Evolutionary conservation across 1,140 invertebrate species (phyloP).

Genomic region (Cyclargus thomasi): DNA sequence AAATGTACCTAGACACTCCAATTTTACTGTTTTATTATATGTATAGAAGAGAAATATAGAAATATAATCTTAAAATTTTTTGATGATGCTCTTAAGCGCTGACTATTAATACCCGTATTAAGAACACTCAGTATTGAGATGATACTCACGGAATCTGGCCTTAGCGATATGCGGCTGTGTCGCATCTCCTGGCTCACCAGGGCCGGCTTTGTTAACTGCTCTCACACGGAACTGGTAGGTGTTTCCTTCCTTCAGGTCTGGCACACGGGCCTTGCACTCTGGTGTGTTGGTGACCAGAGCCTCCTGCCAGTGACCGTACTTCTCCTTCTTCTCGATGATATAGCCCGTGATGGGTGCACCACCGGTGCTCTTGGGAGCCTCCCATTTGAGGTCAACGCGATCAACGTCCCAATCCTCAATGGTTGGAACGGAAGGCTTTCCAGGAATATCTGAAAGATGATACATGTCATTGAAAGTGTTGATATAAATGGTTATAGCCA

Average conservation of each 20-base stretch:
- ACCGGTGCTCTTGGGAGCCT: constrained; percentile 90
- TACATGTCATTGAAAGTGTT: neutral
- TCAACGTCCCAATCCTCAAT: constrained; percentile 96
- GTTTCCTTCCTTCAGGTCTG: constrained; percentile 92
- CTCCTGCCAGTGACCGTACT: constrained; percentile 93
- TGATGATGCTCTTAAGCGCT: no score
- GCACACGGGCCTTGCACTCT: constrained; percentile 86
- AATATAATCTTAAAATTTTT: no score
- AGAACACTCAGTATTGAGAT: no score
- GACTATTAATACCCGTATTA: neutral
- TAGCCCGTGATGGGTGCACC: constrained; percentile 97
- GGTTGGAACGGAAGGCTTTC: constrained; percentile 91
- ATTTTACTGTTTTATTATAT: no score
- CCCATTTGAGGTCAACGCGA: constrained; percentile 95
- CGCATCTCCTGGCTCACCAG: constrained; percentile 91
- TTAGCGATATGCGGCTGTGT: constrained; percentile 92
- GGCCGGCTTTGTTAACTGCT: constrained; percentile 96
- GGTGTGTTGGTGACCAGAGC: constrained; percentile 88
- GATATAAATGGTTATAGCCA: no score
- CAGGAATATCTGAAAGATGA: constrained; percentile 81
- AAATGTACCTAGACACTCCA: no score
- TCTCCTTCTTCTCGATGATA: constrained; percentile 97
- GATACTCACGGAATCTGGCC: constrained; percentile 88
- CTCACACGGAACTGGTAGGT: constrained; percentile 94
- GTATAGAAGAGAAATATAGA: no score